These are phyloP conservation scores for Cichlasoma orientale DNA, from an alignment of 2,797 vertebrate species.

Conservation along the genomic window DNA sequence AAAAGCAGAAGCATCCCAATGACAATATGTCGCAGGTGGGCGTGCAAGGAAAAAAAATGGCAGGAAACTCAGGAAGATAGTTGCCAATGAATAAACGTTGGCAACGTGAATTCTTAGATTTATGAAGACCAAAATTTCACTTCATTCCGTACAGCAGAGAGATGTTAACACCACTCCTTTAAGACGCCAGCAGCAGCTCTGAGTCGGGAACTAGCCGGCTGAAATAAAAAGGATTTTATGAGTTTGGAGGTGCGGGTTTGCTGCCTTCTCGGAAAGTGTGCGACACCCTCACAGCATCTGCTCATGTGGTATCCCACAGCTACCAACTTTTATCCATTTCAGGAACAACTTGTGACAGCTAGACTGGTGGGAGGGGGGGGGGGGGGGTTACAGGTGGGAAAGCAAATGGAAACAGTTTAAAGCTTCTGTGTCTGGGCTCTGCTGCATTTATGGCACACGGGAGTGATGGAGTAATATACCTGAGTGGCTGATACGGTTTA, in stretches of 20 bases:
- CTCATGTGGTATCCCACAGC: constrained; percentile 5
- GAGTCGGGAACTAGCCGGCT: not conserved
- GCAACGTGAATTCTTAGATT: constrained; percentile 16
- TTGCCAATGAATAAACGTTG: constrained; percentile 34
- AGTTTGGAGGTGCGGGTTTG: constrained; percentile 11
- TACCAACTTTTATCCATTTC: constrained; percentile 25
- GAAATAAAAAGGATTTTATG: not conserved
- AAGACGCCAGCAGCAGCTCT: not conserved
- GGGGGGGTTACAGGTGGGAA: not conserved
- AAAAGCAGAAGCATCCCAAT: constrained; percentile 21
- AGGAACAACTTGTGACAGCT: constrained; percentile 31
- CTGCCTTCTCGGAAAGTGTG: not conserved
- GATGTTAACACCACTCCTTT: not conserved
- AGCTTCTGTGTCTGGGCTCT: not conserved
- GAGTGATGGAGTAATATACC: constrained; percentile 11
- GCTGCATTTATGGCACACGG: constrained; percentile 7
- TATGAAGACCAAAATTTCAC: not conserved
- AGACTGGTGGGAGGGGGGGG: not conserved
- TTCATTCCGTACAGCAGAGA: constrained; percentile 3
- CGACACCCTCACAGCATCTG: constrained; percentile 30
- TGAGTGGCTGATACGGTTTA: constrained; percentile 29
- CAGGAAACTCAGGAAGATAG: not conserved
- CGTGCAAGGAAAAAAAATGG: not conserved
- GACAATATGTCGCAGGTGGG: constrained; percentile 25
- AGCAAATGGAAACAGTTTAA: constrained; percentile 31